Conservation (phyloP, 2,888 invertebrate genomes). For the Cylindroiulus punctatus region DNA sequence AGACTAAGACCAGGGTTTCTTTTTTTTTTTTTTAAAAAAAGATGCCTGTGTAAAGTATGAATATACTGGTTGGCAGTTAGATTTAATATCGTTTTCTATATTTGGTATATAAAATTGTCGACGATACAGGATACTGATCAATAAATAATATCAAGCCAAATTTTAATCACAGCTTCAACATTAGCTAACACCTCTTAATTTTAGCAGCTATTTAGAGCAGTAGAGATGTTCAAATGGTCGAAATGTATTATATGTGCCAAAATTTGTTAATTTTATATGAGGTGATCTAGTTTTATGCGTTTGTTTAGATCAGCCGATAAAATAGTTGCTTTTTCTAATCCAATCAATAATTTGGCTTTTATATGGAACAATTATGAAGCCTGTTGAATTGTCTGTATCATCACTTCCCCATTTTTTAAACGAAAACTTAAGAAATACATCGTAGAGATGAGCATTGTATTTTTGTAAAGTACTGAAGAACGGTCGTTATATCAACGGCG, state of each 20-base stretch:
- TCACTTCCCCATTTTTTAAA: constrained; percentile 43
- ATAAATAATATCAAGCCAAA: constrained; percentile 15
- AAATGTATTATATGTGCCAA: constrained; percentile 20
- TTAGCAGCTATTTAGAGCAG: constrained; percentile 40
- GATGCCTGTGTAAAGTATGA: not conserved
- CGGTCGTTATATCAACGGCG: constrained; percentile 9
- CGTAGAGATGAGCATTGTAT: constrained; percentile 40
- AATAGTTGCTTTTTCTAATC: not conserved
- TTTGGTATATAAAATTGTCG: constrained; percentile 7
- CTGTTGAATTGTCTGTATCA: constrained; percentile 36
- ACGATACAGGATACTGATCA: not conserved
- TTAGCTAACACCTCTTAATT: constrained; percentile 6
- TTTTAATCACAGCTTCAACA: not conserved
- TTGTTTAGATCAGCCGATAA: constrained; percentile 16
- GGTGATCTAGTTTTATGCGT: constrained; percentile 35
- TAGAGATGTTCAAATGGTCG: not conserved
- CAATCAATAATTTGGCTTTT: constrained; percentile 9
- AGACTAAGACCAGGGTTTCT: not conserved
- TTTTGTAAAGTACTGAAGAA: constrained; percentile 47
- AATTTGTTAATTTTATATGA: constrained; percentile 29
- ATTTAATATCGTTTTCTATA: constrained; percentile 27
- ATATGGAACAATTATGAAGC: constrained; percentile 6
- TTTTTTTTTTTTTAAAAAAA: not conserved
- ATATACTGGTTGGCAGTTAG: not conserved
- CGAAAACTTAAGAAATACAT: constrained; percentile 28